These are phyloP conservation scores for Oxygymnocypris stewartii DNA, from an alignment of 2,113 vertebrate species.

Conservation along the genomic window DNA sequence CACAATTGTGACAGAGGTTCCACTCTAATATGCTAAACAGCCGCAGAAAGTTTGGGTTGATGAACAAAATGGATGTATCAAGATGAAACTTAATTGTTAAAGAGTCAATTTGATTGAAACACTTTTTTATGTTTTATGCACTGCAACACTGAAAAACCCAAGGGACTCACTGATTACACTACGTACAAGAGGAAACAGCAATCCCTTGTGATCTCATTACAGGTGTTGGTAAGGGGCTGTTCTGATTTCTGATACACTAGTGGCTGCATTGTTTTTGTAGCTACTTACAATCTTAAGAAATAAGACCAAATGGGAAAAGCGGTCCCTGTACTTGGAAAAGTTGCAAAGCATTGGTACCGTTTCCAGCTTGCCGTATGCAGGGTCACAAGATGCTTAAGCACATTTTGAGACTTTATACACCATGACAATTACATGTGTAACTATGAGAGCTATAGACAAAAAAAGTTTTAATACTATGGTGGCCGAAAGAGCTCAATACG, in stretches of 20 bases:
- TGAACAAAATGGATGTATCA: not conserved
- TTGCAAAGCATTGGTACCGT: not conserved
- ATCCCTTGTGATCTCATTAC: constrained; percentile 27
- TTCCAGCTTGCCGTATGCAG: not conserved
- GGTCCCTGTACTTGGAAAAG: not conserved
- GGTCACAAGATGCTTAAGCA: not conserved
- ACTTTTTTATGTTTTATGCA: not conserved
- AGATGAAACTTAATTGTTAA: not conserved
- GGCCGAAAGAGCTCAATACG: too few species aligned
- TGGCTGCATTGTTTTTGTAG: not conserved
- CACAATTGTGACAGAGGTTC: not conserved
- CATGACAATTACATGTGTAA: not conserved
- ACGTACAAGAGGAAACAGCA: not conserved
- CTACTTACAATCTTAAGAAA: not conserved
- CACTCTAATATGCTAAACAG: not conserved
- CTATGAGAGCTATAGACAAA: not conserved
- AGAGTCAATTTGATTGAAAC: not conserved
- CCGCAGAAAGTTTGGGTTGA: not conserved
- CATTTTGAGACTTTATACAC: not conserved
- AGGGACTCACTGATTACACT: not conserved
- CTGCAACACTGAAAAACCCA: not conserved
- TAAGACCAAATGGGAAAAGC: not conserved
- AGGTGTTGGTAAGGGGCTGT: not conserved
- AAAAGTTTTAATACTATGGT: not conserved
- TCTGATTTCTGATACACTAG: not conserved